Conservation (phyloP, 2,888 invertebrate genomes). For the Muscina levida region DNA sequence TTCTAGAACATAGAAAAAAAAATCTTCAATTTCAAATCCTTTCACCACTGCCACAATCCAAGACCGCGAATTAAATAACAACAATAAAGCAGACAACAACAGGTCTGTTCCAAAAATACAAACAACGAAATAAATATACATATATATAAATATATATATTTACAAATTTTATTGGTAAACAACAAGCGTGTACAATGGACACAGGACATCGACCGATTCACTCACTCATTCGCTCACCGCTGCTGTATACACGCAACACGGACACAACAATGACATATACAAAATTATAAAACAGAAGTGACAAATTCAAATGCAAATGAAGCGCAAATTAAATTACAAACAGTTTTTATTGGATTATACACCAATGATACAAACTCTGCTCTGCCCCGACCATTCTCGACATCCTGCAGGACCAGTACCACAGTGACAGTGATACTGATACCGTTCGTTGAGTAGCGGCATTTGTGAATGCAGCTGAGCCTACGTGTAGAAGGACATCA, state of each 20-base stretch:
- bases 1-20: background rate
- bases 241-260: background rate
- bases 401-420: background rate
- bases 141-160: too few relatives aligned
- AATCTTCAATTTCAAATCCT: conserved; percentile 6
- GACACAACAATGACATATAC: conserved; percentile 9
- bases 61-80: background rate
- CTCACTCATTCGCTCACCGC: background rate
- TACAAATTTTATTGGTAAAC: conserved; percentile 64
- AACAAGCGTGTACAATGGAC: conserved; percentile 42
- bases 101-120: conserved; percentile 52
- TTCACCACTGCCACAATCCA: too few relatives aligned
- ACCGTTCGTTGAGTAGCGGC: conserved; percentile 10
- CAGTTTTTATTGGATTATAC: conserved; percentile 79
- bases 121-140: conserved; percentile 31
- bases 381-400: background rate
- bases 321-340: conserved; percentile 80
- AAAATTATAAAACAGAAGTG: conserved; percentile 71
- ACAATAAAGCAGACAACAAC: conserved; percentile 59
- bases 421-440: conserved; percentile 22
- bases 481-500: conserved; percentile 48
- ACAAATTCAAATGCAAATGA: conserved; percentile 80
- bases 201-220: background rate
- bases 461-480: conserved; percentile 52
- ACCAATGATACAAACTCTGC: conserved; percentile 53